These are phyloP conservation scores for Scaptodrosophila latifasciaeformis DNA, from an alignment of 2,888 invertebrate species.

Conservation along the genomic window DNA sequence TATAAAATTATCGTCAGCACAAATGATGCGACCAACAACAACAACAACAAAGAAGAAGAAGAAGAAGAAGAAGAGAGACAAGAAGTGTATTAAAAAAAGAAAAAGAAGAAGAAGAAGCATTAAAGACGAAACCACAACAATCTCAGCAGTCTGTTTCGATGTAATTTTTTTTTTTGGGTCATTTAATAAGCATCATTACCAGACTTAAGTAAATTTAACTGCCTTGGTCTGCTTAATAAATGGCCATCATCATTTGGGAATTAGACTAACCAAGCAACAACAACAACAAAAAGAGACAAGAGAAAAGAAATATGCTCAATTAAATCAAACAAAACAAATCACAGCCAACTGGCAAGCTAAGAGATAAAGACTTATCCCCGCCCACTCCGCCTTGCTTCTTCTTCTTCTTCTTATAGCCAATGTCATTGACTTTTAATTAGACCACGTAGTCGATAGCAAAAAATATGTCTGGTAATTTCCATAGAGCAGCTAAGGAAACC, in stretches of 20 bases:
- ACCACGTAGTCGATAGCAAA: too few species aligned
- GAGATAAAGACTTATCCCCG: too few species aligned
- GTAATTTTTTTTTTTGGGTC: constrained; percentile 21
- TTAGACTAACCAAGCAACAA: too few species aligned
- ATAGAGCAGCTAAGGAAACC: too few species aligned
- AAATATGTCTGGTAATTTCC: too few species aligned
- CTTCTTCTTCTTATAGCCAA: too few species aligned
- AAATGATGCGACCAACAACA: constrained; percentile 38
- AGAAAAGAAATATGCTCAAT: constrained; percentile 29
- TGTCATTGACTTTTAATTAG: not conserved
- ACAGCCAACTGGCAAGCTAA: too few species aligned
- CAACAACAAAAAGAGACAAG: too few species aligned
- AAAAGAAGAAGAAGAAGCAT: constrained; percentile 16
- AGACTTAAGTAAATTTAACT: constrained; percentile 4
- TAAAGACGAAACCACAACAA: constrained; percentile 44
- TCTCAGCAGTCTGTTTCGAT: too few species aligned
- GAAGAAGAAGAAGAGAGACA: too few species aligned
- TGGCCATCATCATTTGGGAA: constrained; percentile 3
- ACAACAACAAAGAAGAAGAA: constrained; percentile 25
- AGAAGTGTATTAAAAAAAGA: constrained; percentile 34
- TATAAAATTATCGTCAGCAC: constrained; percentile 52
- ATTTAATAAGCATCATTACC: constrained; percentile 26
- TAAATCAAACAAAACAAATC: constrained; percentile 12
- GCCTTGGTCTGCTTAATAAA: not conserved
- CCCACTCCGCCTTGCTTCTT: too few species aligned